Percentiles rank a stretch among this genome's conserved stretches.
These are phyloP conservation scores for Lasiurus cinereus DNA, from an alignment of 2,113 vertebrate genomes.

Conservation along the genomic window DNA sequence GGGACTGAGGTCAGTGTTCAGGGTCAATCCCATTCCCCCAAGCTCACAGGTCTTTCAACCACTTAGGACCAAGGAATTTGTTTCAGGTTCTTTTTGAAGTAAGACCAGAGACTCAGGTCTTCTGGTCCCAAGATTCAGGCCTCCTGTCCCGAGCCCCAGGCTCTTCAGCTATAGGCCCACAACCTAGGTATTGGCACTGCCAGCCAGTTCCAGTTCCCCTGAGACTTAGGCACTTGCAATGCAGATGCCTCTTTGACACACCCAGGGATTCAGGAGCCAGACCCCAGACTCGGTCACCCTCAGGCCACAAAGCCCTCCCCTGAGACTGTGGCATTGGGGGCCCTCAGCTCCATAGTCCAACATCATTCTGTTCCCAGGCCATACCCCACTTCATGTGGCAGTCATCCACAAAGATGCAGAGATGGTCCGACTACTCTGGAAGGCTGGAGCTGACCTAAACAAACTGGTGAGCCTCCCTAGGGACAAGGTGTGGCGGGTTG, in stretches of 20 bases:
- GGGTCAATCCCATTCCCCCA: not conserved
- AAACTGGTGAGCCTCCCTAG: slow-evolving; percentile 81
- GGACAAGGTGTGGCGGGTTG: not conserved
- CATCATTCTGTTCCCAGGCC: slow-evolving; percentile 79
- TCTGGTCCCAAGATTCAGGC: not conserved
- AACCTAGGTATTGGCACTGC: rapidly evolving
- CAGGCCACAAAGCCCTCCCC: not conserved
- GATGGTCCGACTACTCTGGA: slow-evolving; percentile 85
- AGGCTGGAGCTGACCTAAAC: slow-evolving; percentile 87
- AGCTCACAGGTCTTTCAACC: not conserved
- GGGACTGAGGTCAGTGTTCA: not conserved
- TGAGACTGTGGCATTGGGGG: not conserved
- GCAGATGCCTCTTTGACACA: not conserved
- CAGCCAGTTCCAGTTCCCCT: not conserved
- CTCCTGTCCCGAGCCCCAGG: not conserved
- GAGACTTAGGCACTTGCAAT: not conserved
- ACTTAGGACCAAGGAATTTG: not conserved
- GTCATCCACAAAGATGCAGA: slow-evolving; percentile 86
- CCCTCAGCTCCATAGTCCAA: not conserved
- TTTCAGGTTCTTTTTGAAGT: not conserved
- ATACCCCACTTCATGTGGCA: slow-evolving; percentile 87
- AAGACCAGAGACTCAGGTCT: not conserved
- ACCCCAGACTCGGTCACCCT: not conserved
- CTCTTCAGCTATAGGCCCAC: not conserved
- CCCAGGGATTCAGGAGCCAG: not conserved